Percentiles rank a stretch among this genome's conserved stretches.
Evolutionary conservation across 2,797 vertebrate genomes (phyloP).

Genomic region (Oreortyx pictus): DNA sequence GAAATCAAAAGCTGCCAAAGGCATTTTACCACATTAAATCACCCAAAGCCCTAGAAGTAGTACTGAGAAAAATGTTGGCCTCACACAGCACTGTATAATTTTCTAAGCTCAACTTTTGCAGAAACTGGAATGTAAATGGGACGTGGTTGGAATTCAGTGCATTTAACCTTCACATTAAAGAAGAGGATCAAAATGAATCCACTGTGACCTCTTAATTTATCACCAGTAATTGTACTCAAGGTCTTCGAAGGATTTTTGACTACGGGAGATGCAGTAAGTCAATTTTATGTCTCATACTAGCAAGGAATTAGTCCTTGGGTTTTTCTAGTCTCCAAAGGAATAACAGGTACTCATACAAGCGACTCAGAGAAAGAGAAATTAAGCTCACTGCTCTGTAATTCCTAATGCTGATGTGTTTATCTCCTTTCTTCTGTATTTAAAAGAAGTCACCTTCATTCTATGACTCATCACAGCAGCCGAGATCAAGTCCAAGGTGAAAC

Average conservation of each 20-base stretch:
- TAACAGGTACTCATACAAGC: background rate
- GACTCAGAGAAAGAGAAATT: background rate
- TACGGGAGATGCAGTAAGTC: background rate
- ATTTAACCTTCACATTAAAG: background rate
- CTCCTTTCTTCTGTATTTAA: background rate
- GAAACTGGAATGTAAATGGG: background rate
- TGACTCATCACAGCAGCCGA: background rate
- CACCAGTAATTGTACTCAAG: background rate
- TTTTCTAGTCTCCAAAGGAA: background rate
- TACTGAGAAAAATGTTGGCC: background rate
- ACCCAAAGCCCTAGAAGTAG: background rate
- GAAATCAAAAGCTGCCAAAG: background rate
- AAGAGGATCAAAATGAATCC: background rate
- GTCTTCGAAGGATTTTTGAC: background rate
- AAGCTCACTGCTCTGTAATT: constrained; percentile 8
- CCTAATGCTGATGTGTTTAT: background rate
- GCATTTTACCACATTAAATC: background rate
- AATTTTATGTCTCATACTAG: background rate
- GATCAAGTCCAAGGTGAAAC: background rate
- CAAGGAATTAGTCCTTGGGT: background rate
- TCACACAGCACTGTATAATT: background rate
- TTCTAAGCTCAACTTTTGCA: background rate
- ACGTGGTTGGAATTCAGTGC: background rate
- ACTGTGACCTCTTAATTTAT: background rate
- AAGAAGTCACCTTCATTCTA: background rate